Percentiles rank a stretch among this genome's conserved stretches.
Evolutionary conservation across 2,113 vertebrate genomes (phyloP).

Genomic region (Tonatia bakeri): DNA sequence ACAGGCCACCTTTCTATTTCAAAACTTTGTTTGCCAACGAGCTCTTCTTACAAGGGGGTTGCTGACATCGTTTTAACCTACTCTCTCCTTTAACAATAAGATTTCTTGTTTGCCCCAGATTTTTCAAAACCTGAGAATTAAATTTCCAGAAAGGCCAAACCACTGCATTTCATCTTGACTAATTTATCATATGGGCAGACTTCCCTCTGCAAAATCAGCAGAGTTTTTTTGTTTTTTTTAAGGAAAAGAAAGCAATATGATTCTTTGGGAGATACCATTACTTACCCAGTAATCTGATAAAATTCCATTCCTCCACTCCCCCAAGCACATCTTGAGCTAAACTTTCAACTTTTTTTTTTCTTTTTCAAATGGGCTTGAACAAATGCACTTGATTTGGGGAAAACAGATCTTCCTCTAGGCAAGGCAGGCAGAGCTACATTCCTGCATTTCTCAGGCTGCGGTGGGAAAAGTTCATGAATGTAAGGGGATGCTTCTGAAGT

Average conservation of each 20-base stretch:
- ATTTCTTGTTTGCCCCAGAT: conserved; percentile 63
- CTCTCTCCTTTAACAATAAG: conserved; percentile 58
- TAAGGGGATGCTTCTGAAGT: conserved; percentile 71
- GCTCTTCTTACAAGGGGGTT: background rate
- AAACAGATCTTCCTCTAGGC: conserved; percentile 48
- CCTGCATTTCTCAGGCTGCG: conserved; percentile 61
- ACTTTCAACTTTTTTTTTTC: background rate
- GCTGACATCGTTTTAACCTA: background rate
- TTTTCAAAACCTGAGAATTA: conserved; percentile 64
- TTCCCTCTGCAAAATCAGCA: conserved; percentile 61
- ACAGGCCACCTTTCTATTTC: conserved; percentile 57
- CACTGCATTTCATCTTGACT: conserved; percentile 58
- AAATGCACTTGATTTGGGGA: conserved; percentile 41
- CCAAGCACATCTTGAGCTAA: conserved; percentile 8
- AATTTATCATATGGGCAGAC: conserved; percentile 32
- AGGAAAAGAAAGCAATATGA: conserved; percentile 4
- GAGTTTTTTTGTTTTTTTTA: background rate
- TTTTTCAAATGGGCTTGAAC: conserved; percentile 26
- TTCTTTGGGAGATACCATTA: conserved; percentile 1
- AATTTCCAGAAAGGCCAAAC: conserved; percentile 68
- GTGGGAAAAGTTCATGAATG: conserved; percentile 70
- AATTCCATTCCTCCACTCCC: background rate
- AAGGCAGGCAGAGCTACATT: conserved; percentile 46
- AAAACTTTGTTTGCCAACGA: conserved; percentile 37
- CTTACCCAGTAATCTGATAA: conserved; percentile 57